Base-by-base conservation (phyloP, 2,113 vertebrate species). In the Vicugna pacos region DNA sequence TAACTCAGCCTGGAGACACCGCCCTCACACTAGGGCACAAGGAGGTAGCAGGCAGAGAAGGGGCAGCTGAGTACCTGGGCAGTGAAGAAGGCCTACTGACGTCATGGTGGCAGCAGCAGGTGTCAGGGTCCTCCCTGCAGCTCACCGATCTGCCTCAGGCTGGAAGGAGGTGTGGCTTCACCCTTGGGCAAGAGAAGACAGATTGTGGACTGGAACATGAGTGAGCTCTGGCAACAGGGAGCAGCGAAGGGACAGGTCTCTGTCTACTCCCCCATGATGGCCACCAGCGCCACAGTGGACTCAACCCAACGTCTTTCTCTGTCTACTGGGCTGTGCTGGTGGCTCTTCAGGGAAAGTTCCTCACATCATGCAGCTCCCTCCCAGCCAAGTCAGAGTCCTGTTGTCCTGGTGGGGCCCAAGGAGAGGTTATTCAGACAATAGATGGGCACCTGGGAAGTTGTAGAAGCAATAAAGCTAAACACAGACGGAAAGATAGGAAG, bases 61-160 rank as follows among this genome's bases (percentile, higher is more conserved):
- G 50, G 35, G 54, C 13, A 7, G 30, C 1, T 11, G 32, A 5
- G 0, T 77, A 97, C 93, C 90, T 91, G 64, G 4, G 12, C 0
- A 0, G 11, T 5, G 1, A 16, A 0, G 0, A 0, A 15, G 0
- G 14, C 0, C 2, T 28, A 6, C 67, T 5, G 17, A 10, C 32
- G 0, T 2, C 94, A 56, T 58, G 77, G 46, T 1, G 13, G 12
- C 19, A 46, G 38, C 73, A 0, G 8, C 0, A 0, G 3, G 0
- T 83, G n/a, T 28, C 19, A 4, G 56, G 2, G 35, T 35, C 35
- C 35, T 35, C 35, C 35, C 35, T 35, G 35, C 35, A 35, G 35
- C 35, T 35, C 35, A 35, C 35, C 35, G 35, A 35, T 35, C 32
- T 2, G 52, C 0, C 0, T 30, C 2, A 5, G 6, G n/a, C 60